phyloP scores from a whole-genome alignment of 1,140 invertebrate genomes.

The Bombus confusus region DNA sequence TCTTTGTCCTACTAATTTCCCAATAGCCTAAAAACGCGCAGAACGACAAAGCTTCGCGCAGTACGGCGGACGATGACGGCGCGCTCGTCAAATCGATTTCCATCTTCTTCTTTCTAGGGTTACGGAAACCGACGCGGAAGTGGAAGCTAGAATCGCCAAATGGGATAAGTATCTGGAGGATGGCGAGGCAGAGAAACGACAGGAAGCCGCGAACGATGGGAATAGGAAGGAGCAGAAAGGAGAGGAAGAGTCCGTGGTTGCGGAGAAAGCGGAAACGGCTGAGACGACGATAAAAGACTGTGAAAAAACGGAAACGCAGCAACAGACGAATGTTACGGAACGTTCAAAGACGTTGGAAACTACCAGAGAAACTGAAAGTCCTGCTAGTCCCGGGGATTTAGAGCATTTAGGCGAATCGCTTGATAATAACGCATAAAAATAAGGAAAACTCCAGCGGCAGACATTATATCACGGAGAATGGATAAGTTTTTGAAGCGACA shows the following conservation, averaged over 20 bases:
- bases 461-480: not conserved
- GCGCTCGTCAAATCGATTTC: not conserved
- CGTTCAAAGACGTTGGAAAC: not conserved
- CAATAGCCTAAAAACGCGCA: too few relatives aligned
- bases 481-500: not conserved
- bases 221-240: not conserved
- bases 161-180: conserved; percentile 94
- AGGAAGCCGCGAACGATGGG: not conserved
- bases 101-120: conserved; percentile 83
- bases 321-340: not conserved
- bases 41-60: too few relatives aligned
- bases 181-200: conserved; percentile 68
- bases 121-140: conserved; percentile 94
- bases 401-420: not conserved
- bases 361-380: not conserved
- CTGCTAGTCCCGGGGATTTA: not conserved
- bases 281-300: not conserved
- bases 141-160: conserved; percentile 90
- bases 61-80: not conserved
- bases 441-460: too few relatives aligned
- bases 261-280: not conserved
- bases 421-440: not conserved
- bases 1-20: too few relatives aligned
- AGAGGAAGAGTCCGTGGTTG: not conserved
- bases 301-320: not conserved